Conservation (phyloP, 2,797 vertebrate genomes). For the Microhierax caerulescens region DNA sequence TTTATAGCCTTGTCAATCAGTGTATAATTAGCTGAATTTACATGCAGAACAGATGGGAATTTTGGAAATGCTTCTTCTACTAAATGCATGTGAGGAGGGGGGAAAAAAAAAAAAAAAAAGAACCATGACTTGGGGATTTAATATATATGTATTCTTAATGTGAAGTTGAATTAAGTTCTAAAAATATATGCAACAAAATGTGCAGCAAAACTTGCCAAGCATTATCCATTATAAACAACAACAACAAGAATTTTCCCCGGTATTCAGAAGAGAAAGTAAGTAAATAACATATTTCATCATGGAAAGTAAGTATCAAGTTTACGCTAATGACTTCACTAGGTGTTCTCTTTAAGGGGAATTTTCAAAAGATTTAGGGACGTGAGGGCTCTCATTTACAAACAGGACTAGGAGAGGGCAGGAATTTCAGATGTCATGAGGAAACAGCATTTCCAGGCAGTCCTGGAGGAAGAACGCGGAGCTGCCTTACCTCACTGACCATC, state of each 20-base stretch:
- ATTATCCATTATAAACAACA: neutral
- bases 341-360: neutral
- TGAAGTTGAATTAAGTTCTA: neutral
- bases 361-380: neutral
- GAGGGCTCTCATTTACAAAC: neutral
- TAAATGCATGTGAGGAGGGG: neutral
- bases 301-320: neutral
- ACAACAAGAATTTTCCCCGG: neutral
- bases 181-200: neutral
- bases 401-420: neutral
- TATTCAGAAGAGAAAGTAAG: neutral
- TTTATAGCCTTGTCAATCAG: slow-evolving; percentile 69
- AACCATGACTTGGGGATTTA: slow-evolving; percentile 49
- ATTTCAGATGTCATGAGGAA: neutral
- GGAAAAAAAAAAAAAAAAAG: neutral
- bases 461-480: neutral
- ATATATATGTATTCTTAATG: neutral
- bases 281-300: neutral
- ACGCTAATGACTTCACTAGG: neutral
- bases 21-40: slow-evolving; percentile 65
- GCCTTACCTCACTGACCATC: neutral
- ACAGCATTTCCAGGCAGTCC: neutral
- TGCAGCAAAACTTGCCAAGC: neutral
- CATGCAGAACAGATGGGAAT: slow-evolving; percentile 60
- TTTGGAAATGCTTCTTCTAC: slow-evolving; percentile 57